Base-by-base conservation (phyloP, 2,797 vertebrate species). In the Gephyroberyx darwinii region DNA sequence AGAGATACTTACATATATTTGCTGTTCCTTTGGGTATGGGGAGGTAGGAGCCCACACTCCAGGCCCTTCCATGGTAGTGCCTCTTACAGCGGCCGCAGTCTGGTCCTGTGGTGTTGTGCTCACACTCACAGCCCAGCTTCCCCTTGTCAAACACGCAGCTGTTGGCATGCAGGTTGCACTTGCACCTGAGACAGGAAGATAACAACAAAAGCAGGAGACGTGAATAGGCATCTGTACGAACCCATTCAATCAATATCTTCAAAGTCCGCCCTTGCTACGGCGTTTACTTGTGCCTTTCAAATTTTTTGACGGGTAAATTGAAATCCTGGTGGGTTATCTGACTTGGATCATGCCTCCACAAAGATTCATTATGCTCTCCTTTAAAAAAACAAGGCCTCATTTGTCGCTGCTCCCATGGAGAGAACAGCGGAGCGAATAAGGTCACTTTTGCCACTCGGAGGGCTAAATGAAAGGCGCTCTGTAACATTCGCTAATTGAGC, bases 71-170 rank as follows among this genome's bases (percentile, higher is more conserved):
- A 85, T 98, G 97, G 89, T 96, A 99, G 88, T 96, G 97, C 93
- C 95, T 98, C 96, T 98, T 98, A 88, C 98, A 99, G 89, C 96
- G 96, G 82, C 96, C 96, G 84, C 98, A 99, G 95, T 99, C 98
- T 66, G 96, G 95, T 51, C 98, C 98, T 12, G 96, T 99, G 54
- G 98, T 99, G 93, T 99, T 99, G 94, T 99, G 98, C 82, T 99
- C 97, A 86, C 98, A 99, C 92, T 98, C 97, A 68, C 98, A 99
- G 83, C 94, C 94, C 84, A 99, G 92, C 87, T 95, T 97, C 91
- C 95, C 98, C 91, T 97, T 97, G 94, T 97, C 96, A 89, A 96
- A 96, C 83, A 96, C 95, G 82, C 98, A 99, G 93, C 95, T 96
- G 87, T 98, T 98, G 88, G 96, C 97, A 4, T 99, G 98, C 90